phyloP scores from a whole-genome alignment of 2,797 vertebrate genomes.

The Streptopelia turtur region DNA sequence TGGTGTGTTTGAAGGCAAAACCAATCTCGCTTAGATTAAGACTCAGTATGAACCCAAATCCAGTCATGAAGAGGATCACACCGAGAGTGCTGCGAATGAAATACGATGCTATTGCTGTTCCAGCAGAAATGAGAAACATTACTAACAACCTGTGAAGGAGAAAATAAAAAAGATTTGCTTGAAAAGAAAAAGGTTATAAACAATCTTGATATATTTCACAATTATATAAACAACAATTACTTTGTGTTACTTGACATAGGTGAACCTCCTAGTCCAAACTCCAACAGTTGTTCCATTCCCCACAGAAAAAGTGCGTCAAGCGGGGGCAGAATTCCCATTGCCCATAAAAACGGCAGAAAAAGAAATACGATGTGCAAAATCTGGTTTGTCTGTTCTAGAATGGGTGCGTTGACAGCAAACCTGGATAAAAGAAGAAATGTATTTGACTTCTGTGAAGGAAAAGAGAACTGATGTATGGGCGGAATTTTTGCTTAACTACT shows the following conservation, averaged over 20 bases:
- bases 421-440: slow-evolving; percentile 78
- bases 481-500: not conserved
- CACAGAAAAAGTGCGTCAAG: slow-evolving; percentile 94
- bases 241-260: slow-evolving; percentile 92
- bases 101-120: slow-evolving; percentile 86
- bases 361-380: slow-evolving; percentile 93
- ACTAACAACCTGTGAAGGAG: slow-evolving; percentile 86
- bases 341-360: slow-evolving; percentile 94
- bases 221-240: slow-evolving; percentile 76
- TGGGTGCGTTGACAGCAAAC: slow-evolving; percentile 84
- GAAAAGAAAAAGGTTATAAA: slow-evolving; percentile 59
- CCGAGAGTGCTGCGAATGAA: slow-evolving; percentile 92
- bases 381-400: slow-evolving; percentile 89
- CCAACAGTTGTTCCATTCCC: slow-evolving; percentile 93
- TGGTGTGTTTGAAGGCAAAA: slow-evolving; percentile 72
- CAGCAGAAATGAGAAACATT: slow-evolving; percentile 89
- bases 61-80: slow-evolving; percentile 91
- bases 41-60: slow-evolving; percentile 93
- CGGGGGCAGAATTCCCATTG: slow-evolving; percentile 90
- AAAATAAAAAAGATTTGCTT: slow-evolving; percentile 64
- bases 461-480: not conserved
- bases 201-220: not conserved
- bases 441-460: slow-evolving; percentile 48
- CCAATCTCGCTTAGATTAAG: slow-evolving; percentile 89
- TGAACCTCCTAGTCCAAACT: slow-evolving; percentile 94